A percentile compares a stretch with the other conserved stretches of the same genome.
phyloP scores from a whole-genome alignment of 2,113 vertebrate species.

The Cryptomyrus ogoouensis region DNA sequence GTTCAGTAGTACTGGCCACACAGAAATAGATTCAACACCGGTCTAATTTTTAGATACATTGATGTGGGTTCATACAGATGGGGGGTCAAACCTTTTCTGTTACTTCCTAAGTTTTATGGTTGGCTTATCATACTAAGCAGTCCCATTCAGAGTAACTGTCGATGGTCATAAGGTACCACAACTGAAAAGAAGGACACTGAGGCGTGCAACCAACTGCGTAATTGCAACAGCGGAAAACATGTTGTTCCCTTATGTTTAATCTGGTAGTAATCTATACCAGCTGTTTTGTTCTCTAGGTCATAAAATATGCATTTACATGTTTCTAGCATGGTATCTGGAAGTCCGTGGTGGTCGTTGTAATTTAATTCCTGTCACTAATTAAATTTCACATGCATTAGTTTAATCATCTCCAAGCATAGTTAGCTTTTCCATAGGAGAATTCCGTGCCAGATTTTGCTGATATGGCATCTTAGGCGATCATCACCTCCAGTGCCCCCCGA shows the following conservation, averaged over 20 bases:
- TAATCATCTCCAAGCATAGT: neutral
- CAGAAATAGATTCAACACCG: neutral
- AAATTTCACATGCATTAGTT: neutral
- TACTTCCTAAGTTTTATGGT: neutral
- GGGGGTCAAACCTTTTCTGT: neutral
- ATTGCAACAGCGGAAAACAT: neutral
- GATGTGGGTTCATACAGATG: neutral
- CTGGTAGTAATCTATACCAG: neutral
- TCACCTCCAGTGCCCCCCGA: neutral
- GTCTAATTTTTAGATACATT: neutral
- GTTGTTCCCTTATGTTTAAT: neutral
- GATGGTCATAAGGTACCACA: neutral
- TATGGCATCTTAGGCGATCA: neutral
- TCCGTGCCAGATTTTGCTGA: neutral
- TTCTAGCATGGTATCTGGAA: neutral
- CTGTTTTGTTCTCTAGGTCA: neutral
- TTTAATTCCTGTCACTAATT: neutral
- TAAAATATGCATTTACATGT: neutral
- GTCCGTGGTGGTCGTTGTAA: neutral
- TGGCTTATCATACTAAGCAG: neutral
- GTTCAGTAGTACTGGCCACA: neutral
- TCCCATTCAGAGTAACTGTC: neutral
- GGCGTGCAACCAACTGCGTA: neutral
- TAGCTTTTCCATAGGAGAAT: neutral
- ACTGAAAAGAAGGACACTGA: neutral